Conservation (phyloP, 2,888 invertebrate species). For the Apoderus coryli region DNA sequence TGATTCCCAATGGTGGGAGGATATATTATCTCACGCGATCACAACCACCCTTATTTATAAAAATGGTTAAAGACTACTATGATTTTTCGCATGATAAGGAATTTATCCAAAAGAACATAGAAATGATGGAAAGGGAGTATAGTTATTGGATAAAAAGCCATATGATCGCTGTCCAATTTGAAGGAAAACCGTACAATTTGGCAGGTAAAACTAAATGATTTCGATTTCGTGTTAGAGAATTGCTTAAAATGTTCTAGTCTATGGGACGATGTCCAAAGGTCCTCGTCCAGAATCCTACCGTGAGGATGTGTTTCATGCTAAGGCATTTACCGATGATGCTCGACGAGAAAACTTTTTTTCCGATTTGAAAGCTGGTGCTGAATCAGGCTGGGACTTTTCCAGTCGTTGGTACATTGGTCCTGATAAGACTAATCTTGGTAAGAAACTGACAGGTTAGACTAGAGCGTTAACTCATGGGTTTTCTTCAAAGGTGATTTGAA, state of each 20-base stretch:
- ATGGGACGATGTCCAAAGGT: too few species aligned
- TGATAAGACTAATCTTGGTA: too few species aligned
- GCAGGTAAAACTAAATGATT: constrained; percentile 46
- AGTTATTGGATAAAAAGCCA: constrained; percentile 48
- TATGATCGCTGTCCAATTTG: constrained; percentile 35
- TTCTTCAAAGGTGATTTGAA: constrained; percentile 47
- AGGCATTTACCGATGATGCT: constrained; percentile 34
- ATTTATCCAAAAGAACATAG: constrained; percentile 45
- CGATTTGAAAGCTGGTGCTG: constrained; percentile 38
- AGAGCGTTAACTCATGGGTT: too few species aligned
- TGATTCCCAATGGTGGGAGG: constrained; percentile 35
- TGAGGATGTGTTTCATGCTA: constrained; percentile 49
- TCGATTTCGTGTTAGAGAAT: too few species aligned
- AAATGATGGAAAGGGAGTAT: constrained; percentile 45
- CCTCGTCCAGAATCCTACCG: constrained; percentile 60
- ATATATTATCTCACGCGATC: constrained; percentile 68
- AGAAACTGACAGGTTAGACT: too few species aligned
- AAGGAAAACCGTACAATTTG: constrained; percentile 37
- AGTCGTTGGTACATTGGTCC: constrained; percentile 66
- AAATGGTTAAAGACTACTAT: constrained; percentile 42
- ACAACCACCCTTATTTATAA: constrained; percentile 51
- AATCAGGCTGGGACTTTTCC: constrained; percentile 83
- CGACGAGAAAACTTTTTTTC: constrained; percentile 32
- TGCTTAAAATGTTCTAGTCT: too few species aligned
- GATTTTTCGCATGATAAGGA: too few species aligned